Conservation (phyloP, 2,113 vertebrate genomes). For the Equus przewalskii region DNA sequence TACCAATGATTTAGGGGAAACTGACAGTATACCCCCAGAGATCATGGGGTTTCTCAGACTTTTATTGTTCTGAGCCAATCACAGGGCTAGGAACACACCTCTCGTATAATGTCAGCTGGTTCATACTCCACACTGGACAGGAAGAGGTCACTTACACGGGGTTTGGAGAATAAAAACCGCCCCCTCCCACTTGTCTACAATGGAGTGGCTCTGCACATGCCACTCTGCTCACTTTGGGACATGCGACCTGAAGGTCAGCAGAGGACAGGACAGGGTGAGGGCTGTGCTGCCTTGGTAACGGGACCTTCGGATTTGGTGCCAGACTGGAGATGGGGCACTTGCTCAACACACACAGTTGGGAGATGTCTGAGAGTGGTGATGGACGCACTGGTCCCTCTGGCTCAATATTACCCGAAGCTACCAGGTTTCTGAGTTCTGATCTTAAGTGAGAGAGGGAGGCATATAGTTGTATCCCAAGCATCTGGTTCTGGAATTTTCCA, state of each 20-base stretch:
- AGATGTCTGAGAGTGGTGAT: not conserved
- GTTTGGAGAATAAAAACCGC: not conserved
- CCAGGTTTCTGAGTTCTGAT: not conserved
- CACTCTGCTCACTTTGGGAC: not conserved
- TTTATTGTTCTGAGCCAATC: slow-evolving; percentile 46
- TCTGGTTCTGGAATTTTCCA: not conserved
- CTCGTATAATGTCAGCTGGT: not conserved
- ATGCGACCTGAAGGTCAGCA: not conserved
- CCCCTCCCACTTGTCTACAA: not conserved
- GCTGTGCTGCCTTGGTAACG: not conserved
- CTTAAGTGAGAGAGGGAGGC: not conserved
- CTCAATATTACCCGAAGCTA: not conserved
- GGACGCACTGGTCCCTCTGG: not conserved
- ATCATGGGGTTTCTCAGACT: not conserved
- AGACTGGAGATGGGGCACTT: not conserved
- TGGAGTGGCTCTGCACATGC: not conserved
- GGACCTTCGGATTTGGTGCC: not conserved
- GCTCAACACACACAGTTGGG: not conserved
- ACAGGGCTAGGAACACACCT: not conserved
- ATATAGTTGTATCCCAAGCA: not conserved
- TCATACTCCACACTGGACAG: not conserved
- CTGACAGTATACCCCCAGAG: not conserved
- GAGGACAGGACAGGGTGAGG: not conserved
- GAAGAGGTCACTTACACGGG: not conserved
- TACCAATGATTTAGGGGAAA: not conserved